Evolutionary conservation across 2,888 invertebrate genomes (phyloP).

Genomic region (Tetheella fluctuosa): DNA sequence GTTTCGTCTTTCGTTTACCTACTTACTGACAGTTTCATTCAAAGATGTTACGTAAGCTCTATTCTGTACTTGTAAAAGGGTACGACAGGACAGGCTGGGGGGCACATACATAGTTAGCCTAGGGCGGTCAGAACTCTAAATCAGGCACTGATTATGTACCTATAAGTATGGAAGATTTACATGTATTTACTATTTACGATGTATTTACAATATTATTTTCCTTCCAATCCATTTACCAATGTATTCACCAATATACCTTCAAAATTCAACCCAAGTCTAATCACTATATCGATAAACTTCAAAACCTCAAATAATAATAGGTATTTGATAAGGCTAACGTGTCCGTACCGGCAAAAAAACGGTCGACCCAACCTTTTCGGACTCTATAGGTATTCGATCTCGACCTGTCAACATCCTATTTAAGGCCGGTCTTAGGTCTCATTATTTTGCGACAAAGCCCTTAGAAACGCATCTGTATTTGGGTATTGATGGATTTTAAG

Average conservation of each 20-base stretch:
- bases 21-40: too few species aligned
- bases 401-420: background rate
- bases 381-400: background rate
- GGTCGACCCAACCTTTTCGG: background rate
- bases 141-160: too few species aligned
- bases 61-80: too few species aligned
- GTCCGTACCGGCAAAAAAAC: too few species aligned
- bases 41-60: too few species aligned
- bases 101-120: too few species aligned
- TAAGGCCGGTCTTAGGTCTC: background rate
- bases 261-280: background rate
- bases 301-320: background rate
- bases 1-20: too few species aligned
- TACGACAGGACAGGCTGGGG: too few species aligned
- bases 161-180: too few species aligned
- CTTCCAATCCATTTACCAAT: background rate
- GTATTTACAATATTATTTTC: too few species aligned
- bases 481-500: background rate
- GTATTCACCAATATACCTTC: background rate
- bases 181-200: too few species aligned
- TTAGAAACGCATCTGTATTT: background rate
- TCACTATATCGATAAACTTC: background rate
- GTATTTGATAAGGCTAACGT: background rate
- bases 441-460: background rate
- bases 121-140: too few species aligned